Conservation (phyloP, 2,797 vertebrate species). For the Psittacula derbiana region DNA sequence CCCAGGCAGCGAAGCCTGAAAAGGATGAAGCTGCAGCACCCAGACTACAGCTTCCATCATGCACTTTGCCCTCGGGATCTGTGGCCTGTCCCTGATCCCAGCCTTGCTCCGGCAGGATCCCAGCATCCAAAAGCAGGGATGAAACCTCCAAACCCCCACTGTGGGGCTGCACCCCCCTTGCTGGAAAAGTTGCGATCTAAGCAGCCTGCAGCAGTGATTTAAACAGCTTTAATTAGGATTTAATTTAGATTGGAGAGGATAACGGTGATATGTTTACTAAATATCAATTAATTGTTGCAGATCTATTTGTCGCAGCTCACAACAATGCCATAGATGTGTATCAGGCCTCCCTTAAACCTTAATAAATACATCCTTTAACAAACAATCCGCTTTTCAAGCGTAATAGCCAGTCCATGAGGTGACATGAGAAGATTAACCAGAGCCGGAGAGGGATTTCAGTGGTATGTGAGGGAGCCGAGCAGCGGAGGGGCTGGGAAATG, state of each 20-base stretch:
- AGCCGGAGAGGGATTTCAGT: accelerated
- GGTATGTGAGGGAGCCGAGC: neutral
- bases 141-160: neutral
- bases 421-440: neutral
- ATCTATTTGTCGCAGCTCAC: neutral
- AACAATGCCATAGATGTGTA: neutral
- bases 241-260: constrained; percentile 39
- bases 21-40: neutral
- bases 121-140: accelerated
- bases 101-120: neutral
- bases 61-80: accelerated
- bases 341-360: neutral
- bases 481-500: accelerated
- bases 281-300: neutral
- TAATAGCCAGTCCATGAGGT: neutral
- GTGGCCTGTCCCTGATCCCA: accelerated
- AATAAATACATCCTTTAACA: neutral
- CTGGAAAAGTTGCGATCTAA: neutral
- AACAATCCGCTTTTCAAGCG: neutral
- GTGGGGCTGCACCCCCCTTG: neutral
- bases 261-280: constrained; percentile 4
- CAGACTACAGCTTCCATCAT: neutral
- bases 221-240: constrained; percentile 33
- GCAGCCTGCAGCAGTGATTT: neutral
- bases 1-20: neutral